A percentile compares a stretch with the other conserved stretches of the same genome.
Conservation (phyloP, 2,888 invertebrate genomes). For the Autographa gamma region DNA sequence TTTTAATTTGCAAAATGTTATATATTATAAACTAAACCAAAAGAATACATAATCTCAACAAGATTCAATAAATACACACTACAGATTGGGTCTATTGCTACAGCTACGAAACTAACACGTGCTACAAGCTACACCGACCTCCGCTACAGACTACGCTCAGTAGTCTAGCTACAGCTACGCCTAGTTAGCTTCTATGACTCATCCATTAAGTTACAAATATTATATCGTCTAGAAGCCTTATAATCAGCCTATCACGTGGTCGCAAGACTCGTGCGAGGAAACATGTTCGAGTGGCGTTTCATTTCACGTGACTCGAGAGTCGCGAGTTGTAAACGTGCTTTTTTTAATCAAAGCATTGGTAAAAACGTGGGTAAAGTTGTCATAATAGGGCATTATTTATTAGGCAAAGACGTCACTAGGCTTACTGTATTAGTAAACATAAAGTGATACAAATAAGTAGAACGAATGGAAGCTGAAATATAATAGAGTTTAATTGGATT, state of each 20-base stretch:
- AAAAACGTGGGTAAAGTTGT: conserved; percentile 32
- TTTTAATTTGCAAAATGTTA: background rate
- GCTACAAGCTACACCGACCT: background rate
- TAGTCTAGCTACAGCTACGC: background rate
- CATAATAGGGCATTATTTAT: background rate
- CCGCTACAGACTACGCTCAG: background rate
- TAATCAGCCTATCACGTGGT: conserved; percentile 35
- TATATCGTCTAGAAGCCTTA: conserved; percentile 40
- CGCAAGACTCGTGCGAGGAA: conserved; percentile 35
- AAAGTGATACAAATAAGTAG: background rate
- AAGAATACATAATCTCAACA: too few species aligned
- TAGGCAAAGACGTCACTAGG: background rate
- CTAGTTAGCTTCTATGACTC: background rate
- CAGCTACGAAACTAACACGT: background rate
- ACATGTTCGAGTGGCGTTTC: conserved; percentile 33
- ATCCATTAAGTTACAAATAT: background rate
- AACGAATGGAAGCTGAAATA: too few species aligned
- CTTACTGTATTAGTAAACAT: background rate
- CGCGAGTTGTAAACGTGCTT: conserved; percentile 25
- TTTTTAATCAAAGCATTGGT: conserved; percentile 24
- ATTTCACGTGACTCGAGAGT: conserved; percentile 48
- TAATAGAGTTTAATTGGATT: too few species aligned
- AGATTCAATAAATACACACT: too few species aligned
- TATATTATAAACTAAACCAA: too few species aligned
- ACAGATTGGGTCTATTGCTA: background rate